phyloP scores from a whole-genome alignment of 2,113 vertebrate genomes.

The Aleadryas rufinucha region DNA sequence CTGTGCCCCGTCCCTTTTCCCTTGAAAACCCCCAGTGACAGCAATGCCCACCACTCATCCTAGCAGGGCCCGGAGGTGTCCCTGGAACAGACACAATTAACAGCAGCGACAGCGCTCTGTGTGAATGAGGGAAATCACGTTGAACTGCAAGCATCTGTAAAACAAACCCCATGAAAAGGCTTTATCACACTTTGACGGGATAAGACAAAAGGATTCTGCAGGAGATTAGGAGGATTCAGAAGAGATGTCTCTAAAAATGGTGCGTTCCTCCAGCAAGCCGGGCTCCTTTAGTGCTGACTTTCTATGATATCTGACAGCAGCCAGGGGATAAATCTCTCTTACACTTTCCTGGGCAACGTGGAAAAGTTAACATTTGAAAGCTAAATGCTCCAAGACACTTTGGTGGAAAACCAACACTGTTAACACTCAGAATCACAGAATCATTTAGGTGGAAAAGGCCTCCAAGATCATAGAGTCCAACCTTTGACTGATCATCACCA shows the following conservation, averaged over 20 bases:
- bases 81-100: background rate
- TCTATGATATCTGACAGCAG: background rate
- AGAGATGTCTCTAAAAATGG: background rate
- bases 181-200: constrained; percentile 11
- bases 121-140: rapidly evolving
- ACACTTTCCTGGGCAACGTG: background rate
- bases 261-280: rapidly evolving
- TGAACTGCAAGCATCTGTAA: background rate
- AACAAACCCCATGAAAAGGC: background rate
- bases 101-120: rapidly evolving
- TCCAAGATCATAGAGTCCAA: background rate
- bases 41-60: background rate
- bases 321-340: background rate
- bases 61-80: background rate
- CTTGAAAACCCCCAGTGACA: background rate
- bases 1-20: background rate
- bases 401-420: background rate
- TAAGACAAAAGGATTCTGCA: constrained; percentile 21
- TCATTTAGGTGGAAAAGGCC: background rate
- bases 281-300: background rate
- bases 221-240: background rate
- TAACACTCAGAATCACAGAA: background rate
- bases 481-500: background rate
- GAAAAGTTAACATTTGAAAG: background rate
- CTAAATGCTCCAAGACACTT: background rate